Evolutionary conservation across 2,797 vertebrate species (phyloP).

Genomic region (Enteromius trimaculatus): DNA sequence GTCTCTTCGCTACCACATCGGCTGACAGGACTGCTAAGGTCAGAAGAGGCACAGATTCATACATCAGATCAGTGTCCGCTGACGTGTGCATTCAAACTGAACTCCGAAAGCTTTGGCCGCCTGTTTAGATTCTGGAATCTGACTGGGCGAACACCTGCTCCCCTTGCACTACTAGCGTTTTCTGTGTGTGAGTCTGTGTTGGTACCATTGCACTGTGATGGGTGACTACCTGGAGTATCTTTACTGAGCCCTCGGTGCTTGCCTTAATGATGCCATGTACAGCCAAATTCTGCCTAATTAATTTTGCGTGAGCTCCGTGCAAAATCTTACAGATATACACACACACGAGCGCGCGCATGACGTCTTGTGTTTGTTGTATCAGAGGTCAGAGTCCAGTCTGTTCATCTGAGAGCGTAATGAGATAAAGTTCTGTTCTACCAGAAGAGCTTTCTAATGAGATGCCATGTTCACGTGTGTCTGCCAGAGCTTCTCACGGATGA

Average conservation of each 20-base stretch:
- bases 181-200: not conserved
- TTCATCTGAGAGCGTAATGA: conserved; percentile 45
- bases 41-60: conserved; percentile 35
- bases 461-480: conserved; percentile 63
- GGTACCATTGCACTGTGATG: not conserved
- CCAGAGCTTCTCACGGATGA: conserved; percentile 3
- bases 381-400: conserved; percentile 59
- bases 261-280: conserved; percentile 24
- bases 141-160: conserved; percentile 32
- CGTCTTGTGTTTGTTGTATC: conserved; percentile 52
- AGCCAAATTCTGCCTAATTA: conserved; percentile 46
- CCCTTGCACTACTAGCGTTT: not conserved
- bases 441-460: conserved; percentile 72
- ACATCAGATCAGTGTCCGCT: not conserved
- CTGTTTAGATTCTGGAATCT: conserved; percentile 5
- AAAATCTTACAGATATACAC: not conserved
- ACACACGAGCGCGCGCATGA: not conserved
- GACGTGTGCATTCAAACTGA: not conserved
- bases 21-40: conserved; percentile 95
- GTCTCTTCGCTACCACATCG: conserved; percentile 87
- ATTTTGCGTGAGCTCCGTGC: conserved; percentile 7
- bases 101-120: not conserved
- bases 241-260: conserved; percentile 45
- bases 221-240: not conserved
- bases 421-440: conserved; percentile 58